A percentile compares a stretch with the other conserved stretches of the same genome.
phyloP scores from a whole-genome alignment of 2,113 vertebrate species.

The Saguinus imperator region DNA sequence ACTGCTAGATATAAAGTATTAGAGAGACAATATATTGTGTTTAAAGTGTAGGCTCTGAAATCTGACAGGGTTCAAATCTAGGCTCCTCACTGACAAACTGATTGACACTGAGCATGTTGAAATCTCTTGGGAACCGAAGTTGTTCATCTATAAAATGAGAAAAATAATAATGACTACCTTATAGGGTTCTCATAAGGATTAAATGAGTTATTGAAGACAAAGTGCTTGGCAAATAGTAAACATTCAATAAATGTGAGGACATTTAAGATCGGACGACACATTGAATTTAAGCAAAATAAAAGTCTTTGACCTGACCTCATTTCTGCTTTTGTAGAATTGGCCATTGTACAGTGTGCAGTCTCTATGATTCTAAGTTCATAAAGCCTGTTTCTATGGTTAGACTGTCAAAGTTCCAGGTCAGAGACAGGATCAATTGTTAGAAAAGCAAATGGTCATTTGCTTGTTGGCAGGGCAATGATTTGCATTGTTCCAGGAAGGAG shows the following conservation, averaged over 20 bases:
- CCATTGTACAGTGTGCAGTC: background rate
- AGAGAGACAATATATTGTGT: background rate
- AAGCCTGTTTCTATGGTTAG: background rate
- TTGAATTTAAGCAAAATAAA: background rate
- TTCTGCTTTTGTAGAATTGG: background rate
- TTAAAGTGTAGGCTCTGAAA: background rate
- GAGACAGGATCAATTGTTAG: background rate
- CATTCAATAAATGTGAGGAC: background rate
- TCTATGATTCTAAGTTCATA: background rate
- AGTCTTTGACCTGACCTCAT: background rate
- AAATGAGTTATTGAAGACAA: background rate
- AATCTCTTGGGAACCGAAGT: background rate
- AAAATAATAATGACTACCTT: background rate
- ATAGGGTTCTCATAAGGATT: background rate
- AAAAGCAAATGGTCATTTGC: background rate
- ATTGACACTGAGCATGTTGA: background rate
- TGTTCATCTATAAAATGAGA: background rate
- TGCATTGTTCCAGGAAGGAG: conserved; percentile 40
- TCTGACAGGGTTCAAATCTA: background rate
- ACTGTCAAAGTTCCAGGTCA: background rate
- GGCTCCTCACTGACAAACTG: background rate
- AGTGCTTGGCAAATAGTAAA: background rate
- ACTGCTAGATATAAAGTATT: background rate
- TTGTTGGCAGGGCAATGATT: background rate
- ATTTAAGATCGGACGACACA: background rate